Percentiles rank a stretch among this genome's conserved stretches.
phyloP scores from a whole-genome alignment of 2,797 vertebrate species.

The Betta splendens region DNA sequence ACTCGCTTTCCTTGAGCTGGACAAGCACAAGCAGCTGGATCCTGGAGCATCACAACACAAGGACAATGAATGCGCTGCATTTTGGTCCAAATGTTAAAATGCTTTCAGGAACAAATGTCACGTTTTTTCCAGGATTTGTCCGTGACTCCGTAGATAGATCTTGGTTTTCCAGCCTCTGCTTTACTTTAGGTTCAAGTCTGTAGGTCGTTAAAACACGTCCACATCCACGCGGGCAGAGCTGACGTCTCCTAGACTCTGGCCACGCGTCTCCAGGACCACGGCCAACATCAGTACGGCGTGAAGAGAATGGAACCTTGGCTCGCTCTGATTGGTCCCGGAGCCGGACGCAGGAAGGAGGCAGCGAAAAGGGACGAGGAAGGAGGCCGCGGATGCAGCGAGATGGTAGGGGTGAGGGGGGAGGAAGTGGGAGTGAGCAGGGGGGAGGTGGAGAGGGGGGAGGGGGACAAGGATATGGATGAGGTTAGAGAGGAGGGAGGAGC shows the following conservation, averaged over 20 bases:
- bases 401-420: conserved; percentile 83
- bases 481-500: conserved; percentile 41
- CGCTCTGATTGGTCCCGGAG: conserved; percentile 90
- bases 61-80: conserved; percentile 7
- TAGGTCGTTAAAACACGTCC: not conserved
- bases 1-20: not conserved
- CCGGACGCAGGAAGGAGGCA: conserved; percentile 88
- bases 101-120: conserved; percentile 21
- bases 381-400: conserved; percentile 84
- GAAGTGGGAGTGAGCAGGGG: conserved; percentile 84
- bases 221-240: conserved; percentile 9
- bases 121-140: conserved; percentile 22
- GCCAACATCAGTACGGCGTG: conserved; percentile 84
- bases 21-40: conserved; percentile 1
- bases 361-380: conserved; percentile 86
- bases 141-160: not conserved
- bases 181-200: conserved; percentile 7
- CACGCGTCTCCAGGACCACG: not conserved
- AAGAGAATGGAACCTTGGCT: conserved; percentile 91
- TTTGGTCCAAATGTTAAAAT: not conserved
- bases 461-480: conserved; percentile 70
- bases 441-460: conserved; percentile 85
- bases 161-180: conserved; percentile 6
- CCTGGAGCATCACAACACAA: conserved; percentile 5
- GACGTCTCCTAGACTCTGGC: conserved; percentile 4